Evolutionary conservation across 2,113 vertebrate species (phyloP).

Genomic region (Dasyornis broadbenti): DNA sequence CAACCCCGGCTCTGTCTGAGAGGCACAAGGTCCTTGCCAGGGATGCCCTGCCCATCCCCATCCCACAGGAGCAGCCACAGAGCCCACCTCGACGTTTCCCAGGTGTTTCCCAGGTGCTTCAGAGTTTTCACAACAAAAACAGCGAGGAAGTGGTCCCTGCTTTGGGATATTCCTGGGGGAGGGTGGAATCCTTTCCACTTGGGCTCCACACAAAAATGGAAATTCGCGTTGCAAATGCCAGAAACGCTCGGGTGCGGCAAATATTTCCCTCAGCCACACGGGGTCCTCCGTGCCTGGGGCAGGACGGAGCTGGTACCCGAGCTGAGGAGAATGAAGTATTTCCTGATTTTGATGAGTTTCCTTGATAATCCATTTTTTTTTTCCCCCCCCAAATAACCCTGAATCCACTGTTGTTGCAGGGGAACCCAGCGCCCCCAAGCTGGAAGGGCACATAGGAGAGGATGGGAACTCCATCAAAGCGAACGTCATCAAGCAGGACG

Average conservation of each 20-base stretch:
- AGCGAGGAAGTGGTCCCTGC: not conserved
- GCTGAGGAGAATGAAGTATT: not conserved
- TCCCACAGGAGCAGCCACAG: not conserved
- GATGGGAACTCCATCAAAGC: constrained; percentile 91
- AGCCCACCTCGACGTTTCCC: not conserved
- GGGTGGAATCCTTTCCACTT: not conserved
- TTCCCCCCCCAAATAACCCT: not conserved
- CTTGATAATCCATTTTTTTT: too few relatives aligned
- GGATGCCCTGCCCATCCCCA: accelerated
- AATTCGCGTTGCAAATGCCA: not conserved
- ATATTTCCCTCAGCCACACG: not conserved
- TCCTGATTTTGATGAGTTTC: not conserved
- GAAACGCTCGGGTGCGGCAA: not conserved
- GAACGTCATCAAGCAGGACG: constrained; percentile 90
- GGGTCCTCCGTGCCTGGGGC: not conserved
- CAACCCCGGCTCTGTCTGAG: not conserved
- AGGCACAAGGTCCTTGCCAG: accelerated
- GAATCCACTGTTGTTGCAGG: constrained; percentile 73
- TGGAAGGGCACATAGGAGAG: constrained; percentile 83
- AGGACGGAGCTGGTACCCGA: not conserved
- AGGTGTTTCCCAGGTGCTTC: too few relatives aligned
- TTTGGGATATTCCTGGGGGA: not conserved
- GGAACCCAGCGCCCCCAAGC: constrained; percentile 90
- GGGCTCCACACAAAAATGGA: not conserved
- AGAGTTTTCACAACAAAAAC: not conserved